Percentiles rank a stretch among this genome's conserved stretches.
phyloP scores from a whole-genome alignment of 2,888 invertebrate species.

The Apodemia hepburni region DNA sequence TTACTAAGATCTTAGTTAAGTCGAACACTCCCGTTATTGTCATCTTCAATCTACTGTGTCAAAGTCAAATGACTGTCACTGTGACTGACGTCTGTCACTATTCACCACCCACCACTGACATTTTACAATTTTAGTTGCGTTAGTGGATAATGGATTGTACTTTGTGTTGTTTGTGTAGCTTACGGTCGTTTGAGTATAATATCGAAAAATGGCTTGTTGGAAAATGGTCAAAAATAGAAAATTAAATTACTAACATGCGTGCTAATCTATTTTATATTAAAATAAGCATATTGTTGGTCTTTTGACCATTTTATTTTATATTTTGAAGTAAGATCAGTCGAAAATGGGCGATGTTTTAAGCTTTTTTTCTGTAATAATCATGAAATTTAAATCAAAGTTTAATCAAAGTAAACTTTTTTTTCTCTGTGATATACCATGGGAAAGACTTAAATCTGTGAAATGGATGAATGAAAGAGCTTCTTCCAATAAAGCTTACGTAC shows the following conservation, averaged over 20 bases:
- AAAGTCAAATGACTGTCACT: too few relatives aligned
- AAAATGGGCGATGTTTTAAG: slow-evolving; percentile 72
- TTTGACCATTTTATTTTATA: slow-evolving; percentile 54
- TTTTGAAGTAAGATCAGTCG: slow-evolving; percentile 40
- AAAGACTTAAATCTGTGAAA: slow-evolving; percentile 75
- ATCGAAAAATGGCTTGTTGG: slow-evolving; percentile 27
- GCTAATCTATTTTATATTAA: slow-evolving; percentile 42
- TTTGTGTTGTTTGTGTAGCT: slow-evolving; percentile 36
- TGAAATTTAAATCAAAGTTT: slow-evolving; percentile 77
- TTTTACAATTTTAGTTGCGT: too few relatives aligned
- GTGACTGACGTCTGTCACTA: too few relatives aligned
- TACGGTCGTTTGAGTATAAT: slow-evolving; percentile 34
- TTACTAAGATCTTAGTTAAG: too few relatives aligned
- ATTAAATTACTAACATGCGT: slow-evolving; percentile 60
- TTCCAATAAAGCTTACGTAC: slow-evolving; percentile 89
- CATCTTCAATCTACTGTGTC: too few relatives aligned
- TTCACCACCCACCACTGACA: too few relatives aligned
- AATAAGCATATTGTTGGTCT: slow-evolving; percentile 53
- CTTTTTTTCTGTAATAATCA: slow-evolving; percentile 75
- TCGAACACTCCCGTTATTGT: too few relatives aligned
- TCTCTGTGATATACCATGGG: slow-evolving; percentile 67
- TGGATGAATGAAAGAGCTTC: slow-evolving; percentile 91
- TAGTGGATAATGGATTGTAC: neutral
- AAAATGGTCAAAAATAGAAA: slow-evolving; percentile 44
- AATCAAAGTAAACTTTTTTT: slow-evolving; percentile 71